Percentiles rank a stretch among this genome's conserved stretches.
Evolutionary conservation across 1,140 invertebrate genomes (phyloP).

Genomic region (Cydia pomonella): DNA sequence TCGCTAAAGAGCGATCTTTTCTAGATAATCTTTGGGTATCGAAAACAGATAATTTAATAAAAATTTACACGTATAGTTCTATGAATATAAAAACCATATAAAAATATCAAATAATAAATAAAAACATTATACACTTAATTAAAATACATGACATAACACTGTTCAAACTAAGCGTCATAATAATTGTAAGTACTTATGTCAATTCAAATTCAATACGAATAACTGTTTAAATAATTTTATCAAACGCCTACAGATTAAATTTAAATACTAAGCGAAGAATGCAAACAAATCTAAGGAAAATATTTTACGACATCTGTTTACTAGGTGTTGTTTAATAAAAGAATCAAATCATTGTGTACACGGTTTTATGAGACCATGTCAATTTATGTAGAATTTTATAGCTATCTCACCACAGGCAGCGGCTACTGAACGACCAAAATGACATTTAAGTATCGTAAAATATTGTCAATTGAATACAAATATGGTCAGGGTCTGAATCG

Average conservation of each 20-base stretch:
- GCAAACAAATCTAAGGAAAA: neutral
- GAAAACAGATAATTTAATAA: no score
- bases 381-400: constrained; percentile 38
- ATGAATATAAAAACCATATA: no score
- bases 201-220: constrained; percentile 5
- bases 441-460: constrained; percentile 38
- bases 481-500: constrained; percentile 21
- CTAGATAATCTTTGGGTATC: no score
- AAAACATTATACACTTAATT: neutral
- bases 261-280: constrained; percentile 1
- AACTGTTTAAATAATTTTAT: neutral
- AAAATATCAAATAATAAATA: no score
- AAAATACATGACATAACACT: neutral
- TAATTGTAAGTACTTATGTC: neutral
- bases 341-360: constrained; percentile 38
- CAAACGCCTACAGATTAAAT: neutral
- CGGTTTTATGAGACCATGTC: constrained; percentile 40
- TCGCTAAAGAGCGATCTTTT: no score
- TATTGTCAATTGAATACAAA: constrained; percentile 33
- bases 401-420: constrained; percentile 33
- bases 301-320: constrained; percentile 13
- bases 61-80: no score
- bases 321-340: constrained; percentile 40
- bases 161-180: neutral
- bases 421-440: constrained; percentile 40